Base-by-base conservation (phyloP, 23 tunicate species). In the Halocynthia roretzi region DNA sequence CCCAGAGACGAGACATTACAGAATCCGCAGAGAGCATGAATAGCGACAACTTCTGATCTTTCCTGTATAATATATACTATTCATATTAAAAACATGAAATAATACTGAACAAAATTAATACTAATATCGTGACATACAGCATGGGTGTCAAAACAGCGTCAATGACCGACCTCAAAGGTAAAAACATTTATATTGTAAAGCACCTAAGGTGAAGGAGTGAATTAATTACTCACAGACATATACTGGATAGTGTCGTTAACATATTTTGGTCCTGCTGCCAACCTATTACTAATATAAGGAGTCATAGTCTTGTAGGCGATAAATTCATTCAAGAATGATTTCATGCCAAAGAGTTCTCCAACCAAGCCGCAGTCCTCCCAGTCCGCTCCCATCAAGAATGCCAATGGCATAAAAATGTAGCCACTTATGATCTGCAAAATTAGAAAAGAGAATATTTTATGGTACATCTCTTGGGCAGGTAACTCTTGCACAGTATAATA, bases 251-350 rank as follows among this genome's bases (percentile, higher is more conserved):
- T 67, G 67, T 88, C 95, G 50, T 88, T 76, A 17, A 50, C 44
- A 54, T 53, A 83, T 51, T 77, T 83, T 10, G 84, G 71, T 7
- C 71, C 68, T n/a, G 77, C 56, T 12, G 31, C 80, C 67, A 77
- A 49, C 31, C 96, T 62, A 51, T 85, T 71, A n/a, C 61, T 80
- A 20, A 90, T 68, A 62, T 61, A 74, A 6, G 84, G 86, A 51
- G 63, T 67, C 81, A 91, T 72, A 7, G 54, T 21, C 52, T 81
- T 52, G 70, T 86, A 91, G 10, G 97, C 97, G 6, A 91, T 68
- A 50, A 91, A 85, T 77, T 91, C 97, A 76, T 87, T 91, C 65
- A 91, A 66, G 77, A 91, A 83, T 51, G 97, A 85, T 66, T 91
- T 91, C 51, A 77, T 54, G n/a, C 93, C 93, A 21, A 87, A 82